Base-by-base conservation (phyloP, 1,140 invertebrate species). In the Globodera ellingtonae region DNA sequence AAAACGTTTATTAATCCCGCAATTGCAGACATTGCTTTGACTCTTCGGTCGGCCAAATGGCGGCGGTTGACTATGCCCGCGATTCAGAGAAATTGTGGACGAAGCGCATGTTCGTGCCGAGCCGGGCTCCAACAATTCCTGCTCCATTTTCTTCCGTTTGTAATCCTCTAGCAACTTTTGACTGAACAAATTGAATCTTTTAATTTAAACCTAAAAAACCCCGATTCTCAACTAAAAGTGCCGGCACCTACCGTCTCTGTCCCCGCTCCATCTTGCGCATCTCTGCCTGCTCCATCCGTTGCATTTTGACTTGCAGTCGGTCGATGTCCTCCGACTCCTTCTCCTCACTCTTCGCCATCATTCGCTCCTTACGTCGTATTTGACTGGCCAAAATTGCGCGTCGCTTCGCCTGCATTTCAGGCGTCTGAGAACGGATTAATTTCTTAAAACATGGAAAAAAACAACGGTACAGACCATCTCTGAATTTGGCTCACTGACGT, bases 281-380 rank as follows among this genome's bases (percentile, higher is more conserved):
- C 90, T 95, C 95, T 91, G 98, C 95, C 89, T 96, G 94, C 89
- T 97, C 95, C 83, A 97, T 92, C 89, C 98, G 98, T 80, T 92
- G 92, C 81, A 95, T 93, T 80, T 96, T 91, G 84, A 95, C 92
- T 56, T 93, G 92, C 87, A 93, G 93, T 89, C 98, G 95, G 88
- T 98, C 95, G 83, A 95, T 94, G 90, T 95, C 96, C 88, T 96
- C 95, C 72, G 93, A 92, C 65, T 92, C 91, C 84, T 93, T 93
- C 84, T 95, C 93, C 86, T 98, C 96, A 83, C 93, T 93, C 89
- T 95, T 95, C 56, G 92, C 91, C 52, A 93, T 92, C 72, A 93
- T 92, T 80, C 95, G 93, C 13, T 93, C 92, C 86, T 97, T 95
- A 66, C 93, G 93, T 90, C 96, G 94, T 70, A 89, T 89, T 85